Conservation (phyloP, 2,888 invertebrate genomes). For the Sialis lutaria region DNA sequence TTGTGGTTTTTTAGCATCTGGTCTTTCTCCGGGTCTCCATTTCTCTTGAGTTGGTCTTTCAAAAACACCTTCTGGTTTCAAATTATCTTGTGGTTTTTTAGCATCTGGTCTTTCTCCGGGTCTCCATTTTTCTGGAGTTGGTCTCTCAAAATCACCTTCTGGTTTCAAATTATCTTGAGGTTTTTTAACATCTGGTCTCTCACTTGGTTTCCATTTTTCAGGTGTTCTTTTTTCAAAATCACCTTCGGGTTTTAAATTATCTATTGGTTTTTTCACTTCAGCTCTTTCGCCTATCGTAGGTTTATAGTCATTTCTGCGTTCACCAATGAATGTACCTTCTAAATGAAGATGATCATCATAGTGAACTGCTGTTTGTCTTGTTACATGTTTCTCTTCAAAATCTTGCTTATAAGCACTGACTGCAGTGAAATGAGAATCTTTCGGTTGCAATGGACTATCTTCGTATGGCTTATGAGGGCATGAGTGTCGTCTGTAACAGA, state of each 20-base stretch:
- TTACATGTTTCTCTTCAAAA: conserved; percentile 42
- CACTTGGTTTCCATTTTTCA: conserved; percentile 30
- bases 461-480: conserved; percentile 52
- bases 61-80: conserved; percentile 34
- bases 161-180: conserved; percentile 43
- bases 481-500: conserved; percentile 54
- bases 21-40: conserved; percentile 32
- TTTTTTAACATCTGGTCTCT: conserved; percentile 30
- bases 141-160: conserved; percentile 38
- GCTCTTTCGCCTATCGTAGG: conserved; percentile 23
- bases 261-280: conserved; percentile 29
- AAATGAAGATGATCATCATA: conserved; percentile 49
- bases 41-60: conserved; percentile 23
- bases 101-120: conserved; percentile 24
- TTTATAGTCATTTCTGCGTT: conserved; percentile 30
- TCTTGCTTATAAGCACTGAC: conserved; percentile 44
- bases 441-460: conserved; percentile 32
- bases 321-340: conserved; percentile 43
- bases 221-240: conserved; percentile 29
- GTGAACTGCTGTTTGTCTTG: conserved; percentile 29
- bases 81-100: conserved; percentile 29
- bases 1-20: conserved; percentile 21
- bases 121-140: conserved; percentile 23
- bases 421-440: conserved; percentile 21
- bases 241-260: conserved; percentile 31